Evolutionary conservation across 2,113 vertebrate genomes (phyloP), one percentile per base, ranked within the genome.

Genomic region (Ursus arctos): DNA sequence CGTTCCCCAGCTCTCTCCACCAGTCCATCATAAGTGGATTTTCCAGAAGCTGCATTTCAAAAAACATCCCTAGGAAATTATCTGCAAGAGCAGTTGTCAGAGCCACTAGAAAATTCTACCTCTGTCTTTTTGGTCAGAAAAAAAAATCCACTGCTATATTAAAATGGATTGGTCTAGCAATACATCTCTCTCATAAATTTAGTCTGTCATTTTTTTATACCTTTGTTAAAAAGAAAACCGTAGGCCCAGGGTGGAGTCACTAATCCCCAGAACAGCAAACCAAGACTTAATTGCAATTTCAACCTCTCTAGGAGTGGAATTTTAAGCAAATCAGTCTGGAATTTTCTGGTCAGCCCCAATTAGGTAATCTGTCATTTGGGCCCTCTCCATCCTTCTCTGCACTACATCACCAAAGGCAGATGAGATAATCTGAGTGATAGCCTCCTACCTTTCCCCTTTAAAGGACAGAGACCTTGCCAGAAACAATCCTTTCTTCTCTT

Each of bases 1-100:
- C 4, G 57, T 55, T 96, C 95, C 80, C 84, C 76, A 15, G 12
- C 72, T 80, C 76, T 84, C 57, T 95, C 88, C 88, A 72, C 22
- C 95, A 96, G 89, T 96, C 57, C 36, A 33, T 85, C 97, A 79
- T 88, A 95, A 97, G 83, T 97, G 84, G 94, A 88, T 59, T 94
- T 91, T 71, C 47, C 77, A 83, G 92, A 98, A 88, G 21, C 76
- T 65, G 24, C 51, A 21, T 95, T 88, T 95, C 47, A 63, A 65
- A 53, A 72, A 51, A 95, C 47, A 91, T 57, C 90, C 65, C 11
- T 97, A 96, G 96, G 95, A 97, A 77, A 53, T 77, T 91, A 97
- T 95, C 98, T 98, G 97, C 94, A 51, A 93, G 40, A 94, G 71
- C 87, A 69, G 14, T 63, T 93, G 71, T 81, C 67, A 91, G 40